Evolutionary conservation across 2,888 invertebrate species (phyloP), one percentile per base, ranked within the genome.

Genomic region (Podabrus alpinus): DNA sequence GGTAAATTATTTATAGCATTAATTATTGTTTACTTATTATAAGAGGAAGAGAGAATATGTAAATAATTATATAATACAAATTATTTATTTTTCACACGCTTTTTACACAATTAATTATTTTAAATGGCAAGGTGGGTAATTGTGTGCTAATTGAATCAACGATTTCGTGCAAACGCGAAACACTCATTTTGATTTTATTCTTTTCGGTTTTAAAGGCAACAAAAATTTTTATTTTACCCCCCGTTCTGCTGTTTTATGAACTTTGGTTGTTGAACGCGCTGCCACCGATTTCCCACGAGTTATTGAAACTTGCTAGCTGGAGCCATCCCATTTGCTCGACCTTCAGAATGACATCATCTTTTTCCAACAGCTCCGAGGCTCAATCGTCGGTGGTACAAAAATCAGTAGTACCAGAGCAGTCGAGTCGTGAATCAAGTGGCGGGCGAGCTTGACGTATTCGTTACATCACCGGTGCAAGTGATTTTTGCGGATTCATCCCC

Each of bases 321-420:
- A 64, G 62, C 19, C 62, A 64, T 64, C 62, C 62, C 45, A 45
- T 45, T 45, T 45, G 45, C 45, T 19, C 62, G 19, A 64, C 62
- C 62, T 64, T 64, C 62, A 64, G 19, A 64, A 64, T 64, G 62
- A 64, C 62, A 64, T 64, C 62, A 64, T 64, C 62, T 64, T 19
- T 64, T 64, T 64, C 21, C 62, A 17, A 64, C 17, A 17, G 19
- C 15, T 16, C 17, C 19, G 16, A n/a, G n/a, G 9, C 62, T 17
- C n/a, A n/a, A 21, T 64, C 13, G 21, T 64, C 62, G 62, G 10
- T 64, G 61, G 61, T 17, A 61, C 17, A 61, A 64, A 64, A 64
- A 64, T 64, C 62, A 21, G 21, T 21, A 64, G 62, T 64, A 21
- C 62, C 62, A 64, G 62, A 64, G 19, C 45, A n/a, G 45, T n/a